Base-by-base conservation (phyloP, 1,140 invertebrate species). In the Drosophila persimilis region DNA sequence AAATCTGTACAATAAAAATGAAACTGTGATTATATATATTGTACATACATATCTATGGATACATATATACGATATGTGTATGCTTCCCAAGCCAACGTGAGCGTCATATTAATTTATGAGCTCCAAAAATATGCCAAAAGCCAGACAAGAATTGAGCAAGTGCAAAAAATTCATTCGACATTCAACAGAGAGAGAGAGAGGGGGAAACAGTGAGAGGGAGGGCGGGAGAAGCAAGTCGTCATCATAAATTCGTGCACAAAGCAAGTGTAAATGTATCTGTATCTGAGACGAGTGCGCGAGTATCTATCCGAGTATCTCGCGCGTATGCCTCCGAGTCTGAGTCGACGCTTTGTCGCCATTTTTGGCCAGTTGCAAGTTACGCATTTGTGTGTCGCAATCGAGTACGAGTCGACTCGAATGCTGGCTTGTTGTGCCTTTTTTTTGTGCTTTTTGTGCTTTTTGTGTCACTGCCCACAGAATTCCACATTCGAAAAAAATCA, bases 361-460 rank as follows among this genome's bases (percentile, higher is more conserved):
- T 86, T 78, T 81, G 81, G 83, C 77, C 43, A 84, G 77, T 62
- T 81, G 83, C 78, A 88, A 65, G 83, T 71, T 75, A 81, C 73
- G 81, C 77, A 74, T 59, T 85, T 51, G 57, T 48, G 44, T 78
- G 77, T 77, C 44, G 58, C 77, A 81, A 80, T 66, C 15, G 35
- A 39, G 35, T 39, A 39, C 35, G 35, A 39, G 35, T 39, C 35
- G 35, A 22, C 46, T 75, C 41, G 43, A 63, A 46, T 31, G 6
- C 41, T 59, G 53, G 51, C 15, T 48, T 41, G 17, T 17, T 17
- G 17, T 26, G 20, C 20, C 17, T 17, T 17, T 17, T 17, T 17
- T 17, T 17, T 17, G 17, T 20, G 7, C 52, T 61, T 52, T 9
- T 48, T 47, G 5, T 17, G 2, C 6, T 69, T 59, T 66, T 26